A percentile compares a stretch with the other conserved stretches of the same genome.
Evolutionary conservation across 2,113 vertebrate genomes (phyloP).

Genomic region (Percopsis transmontana): DNA sequence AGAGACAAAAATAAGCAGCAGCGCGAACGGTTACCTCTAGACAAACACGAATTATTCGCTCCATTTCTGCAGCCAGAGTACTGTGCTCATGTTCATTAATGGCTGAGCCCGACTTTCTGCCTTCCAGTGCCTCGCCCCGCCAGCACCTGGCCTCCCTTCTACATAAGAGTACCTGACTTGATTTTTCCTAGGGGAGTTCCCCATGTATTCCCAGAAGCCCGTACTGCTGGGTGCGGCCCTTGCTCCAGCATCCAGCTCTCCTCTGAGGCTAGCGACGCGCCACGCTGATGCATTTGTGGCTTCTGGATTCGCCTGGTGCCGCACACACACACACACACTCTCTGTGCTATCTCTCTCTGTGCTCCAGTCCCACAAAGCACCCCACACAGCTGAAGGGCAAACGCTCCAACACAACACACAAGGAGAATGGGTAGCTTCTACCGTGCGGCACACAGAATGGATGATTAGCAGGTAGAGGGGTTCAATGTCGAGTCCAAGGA

Average conservation of each 20-base stretch:
- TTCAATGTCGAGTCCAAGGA: too few species aligned
- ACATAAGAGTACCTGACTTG: slow-evolving; percentile 34
- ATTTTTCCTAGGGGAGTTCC: slow-evolving; percentile 64
- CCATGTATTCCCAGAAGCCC: slow-evolving; percentile 31
- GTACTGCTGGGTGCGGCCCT: slow-evolving; percentile 56
- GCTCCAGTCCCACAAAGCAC: slow-evolving; percentile 40
- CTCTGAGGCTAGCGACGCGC: slow-evolving; percentile 12
- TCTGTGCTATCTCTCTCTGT: slow-evolving; percentile 26
- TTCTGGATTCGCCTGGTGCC: slow-evolving; percentile 25
- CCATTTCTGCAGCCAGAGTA: neutral
- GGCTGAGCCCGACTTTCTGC: neutral
- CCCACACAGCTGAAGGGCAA: slow-evolving; percentile 35
- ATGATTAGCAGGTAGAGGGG: too few species aligned
- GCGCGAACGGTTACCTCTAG: too few species aligned
- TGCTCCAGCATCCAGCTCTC: slow-evolving; percentile 14
- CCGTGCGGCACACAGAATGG: too few species aligned
- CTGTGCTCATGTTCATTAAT: slow-evolving; percentile 10
- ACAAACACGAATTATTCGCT: neutral
- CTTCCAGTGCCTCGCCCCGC: neutral
- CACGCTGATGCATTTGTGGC: slow-evolving; percentile 20
- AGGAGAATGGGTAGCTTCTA: neutral
- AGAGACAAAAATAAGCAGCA: too few species aligned
- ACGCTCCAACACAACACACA: slow-evolving; percentile 16
- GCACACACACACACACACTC: too few species aligned
- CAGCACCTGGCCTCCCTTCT: slow-evolving; percentile 12